Base-by-base conservation (phyloP, 2,797 vertebrate genomes). In the Nothura maculosa region DNA sequence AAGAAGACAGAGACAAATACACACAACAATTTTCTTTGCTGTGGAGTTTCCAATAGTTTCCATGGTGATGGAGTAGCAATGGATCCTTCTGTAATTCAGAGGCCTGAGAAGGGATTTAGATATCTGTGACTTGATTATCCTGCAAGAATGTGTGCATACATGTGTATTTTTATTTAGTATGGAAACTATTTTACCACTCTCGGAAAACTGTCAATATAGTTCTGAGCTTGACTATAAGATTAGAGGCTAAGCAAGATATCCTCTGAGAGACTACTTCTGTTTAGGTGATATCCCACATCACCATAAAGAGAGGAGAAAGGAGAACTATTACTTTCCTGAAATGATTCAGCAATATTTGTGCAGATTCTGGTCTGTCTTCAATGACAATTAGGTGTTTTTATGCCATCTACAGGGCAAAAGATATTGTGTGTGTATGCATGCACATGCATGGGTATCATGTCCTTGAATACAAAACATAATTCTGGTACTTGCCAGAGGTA, bases 401-500 rank as follows among this genome's bases (percentile, higher is more conserved):
- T 61, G 45, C 28, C 36, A 70, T 28, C 40, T 58, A 9, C 10
- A 25, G 69, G 36, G 60, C 27, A 34, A 88, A 14, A 20, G 16
- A 27, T 47, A 50, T 7, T 3, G 10, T 30, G 6, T 77, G 18
- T 62, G 2, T 40, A 21, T 27, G 10, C 34, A 34, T 38, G n/a
- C 36, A 16, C 10, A 25, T 8, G 5, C 27, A 30, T 0, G 0
- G 58, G 27, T 19, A 30, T 8, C 20, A 45, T 1, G 0, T 8
- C 45, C 64, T 34, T 40, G 14, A 72, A 15, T 21, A 50, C 42
- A 38, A 68, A 72, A 38, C 48, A 40, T 20, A 75, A 12, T 16
- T 79, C 58, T 27, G 14, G 20, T 64, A 76, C 45, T 47, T 52
- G 10, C 12, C 42, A 90, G 30, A 67, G 2, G 21, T 52, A 52